phyloP scores from a whole-genome alignment of 2,888 invertebrate species.

The Papilio elwesi region DNA sequence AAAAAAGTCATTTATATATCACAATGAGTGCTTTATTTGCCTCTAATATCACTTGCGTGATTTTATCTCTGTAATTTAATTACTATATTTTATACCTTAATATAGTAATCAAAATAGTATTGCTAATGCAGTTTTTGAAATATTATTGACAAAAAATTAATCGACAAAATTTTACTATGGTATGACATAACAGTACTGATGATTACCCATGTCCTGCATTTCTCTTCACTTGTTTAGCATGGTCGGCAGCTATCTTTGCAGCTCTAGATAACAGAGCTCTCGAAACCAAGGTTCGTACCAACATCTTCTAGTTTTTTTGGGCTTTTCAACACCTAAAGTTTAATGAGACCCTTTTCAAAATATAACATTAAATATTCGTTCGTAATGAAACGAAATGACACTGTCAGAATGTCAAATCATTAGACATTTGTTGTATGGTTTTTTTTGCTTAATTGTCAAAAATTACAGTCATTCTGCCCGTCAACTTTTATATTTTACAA shows the following conservation, averaged over 20 bases:
- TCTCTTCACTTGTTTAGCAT: conserved; percentile 66
- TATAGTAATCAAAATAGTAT: background rate
- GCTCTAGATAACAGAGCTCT: conserved; percentile 62
- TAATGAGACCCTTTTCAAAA: background rate
- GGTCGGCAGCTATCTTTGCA: conserved; percentile 62
- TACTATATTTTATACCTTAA: background rate
- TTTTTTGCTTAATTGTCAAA: too few species aligned
- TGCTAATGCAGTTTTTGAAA: background rate
- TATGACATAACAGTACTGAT: conserved; percentile 65
- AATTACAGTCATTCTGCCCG: too few species aligned
- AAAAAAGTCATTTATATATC: too few species aligned
- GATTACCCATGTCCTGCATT: conserved; percentile 75
- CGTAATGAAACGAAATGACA: background rate
- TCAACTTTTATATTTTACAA: too few species aligned
- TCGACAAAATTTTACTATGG: background rate
- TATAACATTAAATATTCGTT: background rate
- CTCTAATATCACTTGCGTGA: too few species aligned
- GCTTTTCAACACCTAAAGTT: conserved; percentile 16
- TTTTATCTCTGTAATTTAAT: background rate
- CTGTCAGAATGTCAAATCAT: background rate
- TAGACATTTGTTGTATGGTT: too few species aligned
- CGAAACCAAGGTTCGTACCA: conserved; percentile 62
- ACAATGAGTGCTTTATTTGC: too few species aligned
- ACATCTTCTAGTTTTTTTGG: conserved; percentile 56
- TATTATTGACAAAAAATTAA: background rate